Conservation (phyloP, 1,140 invertebrate species). For the Brachionus plicatilis region DNA sequence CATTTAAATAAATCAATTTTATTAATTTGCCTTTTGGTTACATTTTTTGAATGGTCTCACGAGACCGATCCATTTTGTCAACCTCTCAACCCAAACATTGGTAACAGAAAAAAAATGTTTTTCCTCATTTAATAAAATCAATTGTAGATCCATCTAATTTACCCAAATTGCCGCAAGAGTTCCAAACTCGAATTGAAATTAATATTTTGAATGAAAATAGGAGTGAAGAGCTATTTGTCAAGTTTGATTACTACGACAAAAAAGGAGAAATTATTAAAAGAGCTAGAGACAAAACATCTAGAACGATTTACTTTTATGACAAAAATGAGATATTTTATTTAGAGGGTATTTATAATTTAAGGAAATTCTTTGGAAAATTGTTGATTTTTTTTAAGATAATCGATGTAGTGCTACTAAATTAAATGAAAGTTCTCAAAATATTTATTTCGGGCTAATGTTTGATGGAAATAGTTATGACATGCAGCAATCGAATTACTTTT, state of each 20-base stretch:
- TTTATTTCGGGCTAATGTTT: not conserved
- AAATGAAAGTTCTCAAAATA: not conserved
- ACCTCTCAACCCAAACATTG: not conserved
- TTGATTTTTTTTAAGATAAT: not conserved
- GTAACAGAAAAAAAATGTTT: not conserved
- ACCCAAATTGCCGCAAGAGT: constrained; percentile 17
- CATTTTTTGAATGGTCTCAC: not conserved
- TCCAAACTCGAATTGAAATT: constrained; percentile 24
- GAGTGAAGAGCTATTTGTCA: not conserved
- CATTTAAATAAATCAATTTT: not conserved
- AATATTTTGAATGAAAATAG: not conserved
- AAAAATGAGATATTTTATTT: constrained; percentile 15
- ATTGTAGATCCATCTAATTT: constrained; percentile 1
- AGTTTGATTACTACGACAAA: constrained; percentile 20
- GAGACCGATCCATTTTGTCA: not conserved
- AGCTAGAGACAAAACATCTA: not conserved
- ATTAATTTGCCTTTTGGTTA: not conserved
- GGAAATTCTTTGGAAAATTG: not conserved
- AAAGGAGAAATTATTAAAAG: constrained; percentile 33
- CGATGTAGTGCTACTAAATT: not conserved
- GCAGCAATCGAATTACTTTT: constrained; percentile 5
- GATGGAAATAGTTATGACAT: not conserved
- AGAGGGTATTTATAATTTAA: not conserved
- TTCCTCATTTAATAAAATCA: not conserved
- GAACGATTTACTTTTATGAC: constrained; percentile 6